Base-by-base conservation (phyloP, 1,140 invertebrate genomes). In the Caenorhabditis brenneri region DNA sequence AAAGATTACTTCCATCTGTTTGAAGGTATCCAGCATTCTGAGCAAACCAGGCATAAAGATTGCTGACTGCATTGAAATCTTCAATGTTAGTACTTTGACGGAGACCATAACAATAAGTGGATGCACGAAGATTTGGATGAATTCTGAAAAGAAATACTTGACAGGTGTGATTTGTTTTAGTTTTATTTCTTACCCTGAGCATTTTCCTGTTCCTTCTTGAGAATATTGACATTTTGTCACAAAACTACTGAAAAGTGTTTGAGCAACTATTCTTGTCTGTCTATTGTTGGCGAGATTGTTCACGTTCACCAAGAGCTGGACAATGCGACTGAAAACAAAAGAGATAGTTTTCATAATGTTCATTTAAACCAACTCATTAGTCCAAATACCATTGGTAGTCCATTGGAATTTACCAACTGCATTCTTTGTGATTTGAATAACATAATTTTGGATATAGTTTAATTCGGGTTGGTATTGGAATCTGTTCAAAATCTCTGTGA, bases 11-110 rank as follows among this genome's bases (percentile, higher is more conserved):
- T 7, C 65, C 65, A 24, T 74, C 65, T 0, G 65, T 74, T 42
- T 74, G 65, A 39, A 74, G 36, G 36, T 74, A 74, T 12, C 65
- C 65, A 74, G 65, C 65, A 74, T 24, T 74, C 33, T 74, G 36
- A 24, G n/a, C n/a, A 31, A 74, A 74, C 65, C 65, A 74, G 4
- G 33, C 5, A n/a, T 74, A 74, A 6, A 74, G 22, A 24, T 7
- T 42, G 9, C 42, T 39, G 3, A 74, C 65, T 42, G 65, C n/a
- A 19, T 24, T 46, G n/a, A 46, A 74, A 74, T 74, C 65, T 2
- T 74, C n/a, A 19, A 24, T 10, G 15, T 42, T 42, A 2, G 12
- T 24, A 42, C 65, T 74, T 74, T 74, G 65, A 42, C 65, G 65
- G 12, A 74, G 65, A 24, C 65, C 65, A 15, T 74, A 74, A 42